Base-by-base conservation (phyloP, 2,797 vertebrate genomes). In the Notolepis coatsorum region DNA sequence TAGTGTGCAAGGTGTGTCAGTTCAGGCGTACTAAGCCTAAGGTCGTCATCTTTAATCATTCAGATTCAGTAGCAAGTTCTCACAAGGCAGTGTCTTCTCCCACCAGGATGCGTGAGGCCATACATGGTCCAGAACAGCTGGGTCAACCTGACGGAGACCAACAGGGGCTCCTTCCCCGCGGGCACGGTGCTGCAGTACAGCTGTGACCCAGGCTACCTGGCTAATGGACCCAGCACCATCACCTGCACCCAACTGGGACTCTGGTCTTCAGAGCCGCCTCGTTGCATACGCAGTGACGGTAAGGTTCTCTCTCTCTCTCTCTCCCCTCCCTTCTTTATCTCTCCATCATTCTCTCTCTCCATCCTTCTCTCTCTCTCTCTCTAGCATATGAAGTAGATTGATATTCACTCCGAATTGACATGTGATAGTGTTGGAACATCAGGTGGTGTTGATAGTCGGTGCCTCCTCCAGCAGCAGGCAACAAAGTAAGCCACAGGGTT, bases 161-260 rank as follows among this genome's bases (percentile, higher is more conserved):
- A 90, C 85, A 87, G 85, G 68, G 92, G 86, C 57, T 89, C 75
- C 2, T 90, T 93, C 60, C 89, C 92, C 2, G 79, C 85, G 62
- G 91, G 91, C 57, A 92, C 90, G n/a, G 89, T 92, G 9, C 80
- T 93, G 72, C 88, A 91, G 73, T 93, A 93, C 85, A 89, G 79
- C 88, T 93, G 92, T 84, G 90, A 93, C 77, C 86, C 85, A 0
- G 89, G 90, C 74, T 93, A 90, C 86, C 64, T 89, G 58, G 85
- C 91, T 61, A 88, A 92, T 21, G 91, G 91, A 49, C 89, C 90
- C 75, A 89, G 71, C 77, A 81, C 88, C 57, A 85, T 93, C 83
- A 86, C 84, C 66, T 93, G 92, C 76, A 85, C 79, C 64, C 46
- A 82, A 27, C 63, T 83, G 33, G 91, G 89, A n/a, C 81, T 42